Base-by-base conservation (phyloP, 2,113 vertebrate genomes). In the Indri indri region DNA sequence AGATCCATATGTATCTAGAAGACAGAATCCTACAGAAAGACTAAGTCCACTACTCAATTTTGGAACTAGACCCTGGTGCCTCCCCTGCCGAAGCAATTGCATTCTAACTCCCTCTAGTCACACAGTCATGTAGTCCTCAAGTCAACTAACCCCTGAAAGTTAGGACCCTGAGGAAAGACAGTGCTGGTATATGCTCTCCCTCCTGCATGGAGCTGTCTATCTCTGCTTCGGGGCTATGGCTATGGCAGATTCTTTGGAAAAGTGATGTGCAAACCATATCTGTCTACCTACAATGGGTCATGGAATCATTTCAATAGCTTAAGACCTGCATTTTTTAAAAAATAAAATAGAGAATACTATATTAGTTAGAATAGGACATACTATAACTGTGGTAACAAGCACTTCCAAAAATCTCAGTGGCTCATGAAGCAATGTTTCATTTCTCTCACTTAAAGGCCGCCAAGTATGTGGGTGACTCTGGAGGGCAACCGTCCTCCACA, bases 241-340 rank as follows among this genome's bases (percentile, higher is more conserved):
- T 27, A 9, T 50, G 65, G 20, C 81, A 77, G 45, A 47, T 66
- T 18, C 27, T 90, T 66, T 81, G 37, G 59, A 27, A 11, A 93
- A 54, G 77, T 77, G n/a, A 85, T 81, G 91, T 95, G 22, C 42
- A 79, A 68, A 65, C 23, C 80, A 0, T 40, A 37, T 45, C 23
- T 70, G 3, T 68, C 59, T 68, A 68, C 17, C 30, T 14, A 50
- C 70, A 65, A 45, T 34, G 42, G 45, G 17, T 94, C 50, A 23
- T 47, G 10, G 47, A 37, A 79, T 87, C 71, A 61, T 89, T 91
- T 89, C 22, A 61, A 23, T 61, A 92, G 66, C 70, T 95, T 22
- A 73, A 37, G 50, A 73, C 40, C 66, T 82, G 18, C 32, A 76
- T 42, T 42, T 66, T 40, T 32, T 11, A 25, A 85, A 74, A 89